phyloP scores from a whole-genome alignment of 2,888 invertebrate genomes.

The Phortica magna region DNA sequence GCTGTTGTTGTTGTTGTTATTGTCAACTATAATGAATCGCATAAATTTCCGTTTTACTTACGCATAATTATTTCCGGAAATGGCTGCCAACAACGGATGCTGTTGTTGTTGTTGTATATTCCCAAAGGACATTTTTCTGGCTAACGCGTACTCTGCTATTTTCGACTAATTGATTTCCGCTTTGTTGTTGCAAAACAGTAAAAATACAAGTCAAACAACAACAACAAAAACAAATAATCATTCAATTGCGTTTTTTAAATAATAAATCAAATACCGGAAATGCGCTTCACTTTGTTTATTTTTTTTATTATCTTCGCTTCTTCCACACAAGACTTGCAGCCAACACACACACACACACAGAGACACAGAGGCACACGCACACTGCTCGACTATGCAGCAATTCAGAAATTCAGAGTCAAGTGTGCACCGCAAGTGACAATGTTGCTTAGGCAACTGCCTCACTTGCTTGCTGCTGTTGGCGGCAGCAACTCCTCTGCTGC shows the following conservation, averaged over 20 bases:
- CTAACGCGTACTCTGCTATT: slow-evolving; percentile 40
- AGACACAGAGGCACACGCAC: not conserved
- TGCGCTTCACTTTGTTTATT: slow-evolving; percentile 12
- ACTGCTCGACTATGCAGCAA: not conserved
- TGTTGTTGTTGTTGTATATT: slow-evolving; percentile 51
- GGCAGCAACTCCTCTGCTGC: slow-evolving; percentile 39
- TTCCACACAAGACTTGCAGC: not conserved
- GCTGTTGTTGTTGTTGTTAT: slow-evolving; percentile 17
- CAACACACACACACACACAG: not conserved
- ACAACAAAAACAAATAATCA: not conserved
- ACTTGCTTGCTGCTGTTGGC: slow-evolving; percentile 56
- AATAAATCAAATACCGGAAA: slow-evolving; percentile 36
- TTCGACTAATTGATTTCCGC: slow-evolving; percentile 64
- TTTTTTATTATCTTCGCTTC: not conserved
- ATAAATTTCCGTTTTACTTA: slow-evolving; percentile 63
- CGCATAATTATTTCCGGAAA: slow-evolving; percentile 66
- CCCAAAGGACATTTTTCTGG: slow-evolving; percentile 53
- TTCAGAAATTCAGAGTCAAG: not conserved
- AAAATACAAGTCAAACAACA: not conserved
- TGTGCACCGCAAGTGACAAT: slow-evolving; percentile 62
- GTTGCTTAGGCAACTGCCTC: slow-evolving; percentile 62
- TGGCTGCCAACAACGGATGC: slow-evolving; percentile 65
- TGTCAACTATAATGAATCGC: slow-evolving; percentile 40
- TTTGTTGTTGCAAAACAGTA: not conserved
- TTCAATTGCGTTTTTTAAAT: not conserved